Evolutionary conservation across 1,140 invertebrate genomes (phyloP).

Genomic region (Magallana angulata): DNA sequence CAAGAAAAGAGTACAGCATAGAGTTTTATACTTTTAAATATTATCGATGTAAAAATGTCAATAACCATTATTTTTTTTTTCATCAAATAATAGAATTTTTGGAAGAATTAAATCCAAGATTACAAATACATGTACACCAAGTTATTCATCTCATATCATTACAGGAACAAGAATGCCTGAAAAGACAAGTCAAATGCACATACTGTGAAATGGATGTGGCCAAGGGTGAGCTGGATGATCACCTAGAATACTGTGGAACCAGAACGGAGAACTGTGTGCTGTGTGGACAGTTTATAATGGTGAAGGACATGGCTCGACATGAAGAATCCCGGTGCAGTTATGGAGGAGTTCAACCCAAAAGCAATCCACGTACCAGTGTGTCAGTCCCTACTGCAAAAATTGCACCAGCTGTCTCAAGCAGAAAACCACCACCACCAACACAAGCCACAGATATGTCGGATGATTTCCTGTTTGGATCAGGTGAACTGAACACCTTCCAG

Average conservation of each 20-base stretch:
- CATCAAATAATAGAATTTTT: too few relatives aligned
- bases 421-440: constrained; percentile 27
- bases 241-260: constrained; percentile 85
- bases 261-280: constrained; percentile 84
- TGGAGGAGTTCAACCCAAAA: constrained; percentile 51
- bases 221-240: constrained; percentile 82
- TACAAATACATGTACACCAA: too few relatives aligned
- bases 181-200: constrained; percentile 80
- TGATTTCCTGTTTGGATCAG: constrained; percentile 39
- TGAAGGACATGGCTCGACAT: constrained; percentile 84
- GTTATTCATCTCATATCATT: not conserved
- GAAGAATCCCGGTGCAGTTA: constrained; percentile 82
- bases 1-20: too few relatives aligned
- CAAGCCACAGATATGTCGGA: constrained; percentile 19
- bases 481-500: constrained; percentile 45
- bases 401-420: constrained; percentile 6
- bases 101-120: too few relatives aligned
- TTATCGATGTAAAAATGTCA: too few relatives aligned
- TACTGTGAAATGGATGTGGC: constrained; percentile 84
- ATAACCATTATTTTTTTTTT: too few relatives aligned
- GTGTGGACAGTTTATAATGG: constrained; percentile 85
- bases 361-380: not conserved
- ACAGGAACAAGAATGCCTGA: constrained; percentile 76
- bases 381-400: constrained; percentile 60
- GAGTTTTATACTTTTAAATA: too few relatives aligned